Conservation (phyloP, 2,797 vertebrate genomes). For the Eulemur coronatus region DNA sequence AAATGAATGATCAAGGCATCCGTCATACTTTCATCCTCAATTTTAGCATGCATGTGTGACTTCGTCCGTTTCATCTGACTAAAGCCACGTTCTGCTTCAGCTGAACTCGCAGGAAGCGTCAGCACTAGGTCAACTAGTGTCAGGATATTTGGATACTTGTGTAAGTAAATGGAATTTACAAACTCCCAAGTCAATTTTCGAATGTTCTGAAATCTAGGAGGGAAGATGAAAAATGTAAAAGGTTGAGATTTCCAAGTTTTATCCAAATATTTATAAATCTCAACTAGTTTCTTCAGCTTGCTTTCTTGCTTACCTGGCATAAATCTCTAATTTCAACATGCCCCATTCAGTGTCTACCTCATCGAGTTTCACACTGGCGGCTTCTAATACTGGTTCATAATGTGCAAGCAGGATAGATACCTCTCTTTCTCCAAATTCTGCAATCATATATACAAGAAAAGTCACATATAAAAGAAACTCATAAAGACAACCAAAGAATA, state of each 20-base stretch:
- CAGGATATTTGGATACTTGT: constrained; percentile 82
- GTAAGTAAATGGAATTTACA: constrained; percentile 79
- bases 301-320: constrained; percentile 70
- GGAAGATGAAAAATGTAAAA: constrained; percentile 8
- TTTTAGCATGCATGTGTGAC: constrained; percentile 46
- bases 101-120: constrained; percentile 77
- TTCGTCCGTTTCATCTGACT: constrained; percentile 71
- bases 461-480: not conserved
- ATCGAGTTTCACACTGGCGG: constrained; percentile 74
- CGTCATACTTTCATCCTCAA: constrained; percentile 63
- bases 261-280: not conserved
- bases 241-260: not conserved
- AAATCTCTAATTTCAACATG: constrained; percentile 81
- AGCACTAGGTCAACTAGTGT: constrained; percentile 78
- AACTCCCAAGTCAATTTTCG: constrained; percentile 78
- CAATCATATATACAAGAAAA: not conserved
- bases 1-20: constrained; percentile 81
- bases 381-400: constrained; percentile 76
- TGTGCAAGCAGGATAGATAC: constrained; percentile 75
- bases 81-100: constrained; percentile 79
- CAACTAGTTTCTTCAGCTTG: not conserved
- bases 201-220: constrained; percentile 81
- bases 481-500: not conserved
- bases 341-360: constrained; percentile 78
- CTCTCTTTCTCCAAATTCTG: constrained; percentile 82